Evolutionary conservation across 2,797 vertebrate species (phyloP).

Genomic region (Lateolabrax maculatus): DNA sequence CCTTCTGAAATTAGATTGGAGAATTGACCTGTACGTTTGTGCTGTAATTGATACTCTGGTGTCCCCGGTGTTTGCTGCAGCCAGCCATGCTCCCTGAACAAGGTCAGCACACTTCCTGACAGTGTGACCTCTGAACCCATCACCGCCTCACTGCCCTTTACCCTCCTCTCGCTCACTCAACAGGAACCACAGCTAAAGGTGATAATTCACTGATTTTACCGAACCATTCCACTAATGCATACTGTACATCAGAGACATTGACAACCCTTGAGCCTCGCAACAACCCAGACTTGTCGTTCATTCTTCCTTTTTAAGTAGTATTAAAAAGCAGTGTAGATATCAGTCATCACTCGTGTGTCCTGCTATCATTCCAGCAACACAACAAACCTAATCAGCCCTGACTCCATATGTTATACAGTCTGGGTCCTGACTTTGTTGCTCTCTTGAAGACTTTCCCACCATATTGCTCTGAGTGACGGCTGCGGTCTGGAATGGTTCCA

Average conservation of each 20-base stretch:
- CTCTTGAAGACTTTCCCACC: slow-evolving; percentile 75
- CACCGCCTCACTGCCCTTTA: neutral
- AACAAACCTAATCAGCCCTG: slow-evolving; percentile 40
- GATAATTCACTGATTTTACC: slow-evolving; percentile 9
- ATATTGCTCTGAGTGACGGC: slow-evolving; percentile 69
- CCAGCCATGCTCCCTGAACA: neutral
- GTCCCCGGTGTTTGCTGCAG: slow-evolving; percentile 5
- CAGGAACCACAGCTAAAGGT: neutral
- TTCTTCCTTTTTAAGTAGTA: slow-evolving; percentile 25
- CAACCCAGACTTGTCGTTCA: neutral
- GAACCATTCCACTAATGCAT: neutral
- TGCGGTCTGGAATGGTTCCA: slow-evolving; percentile 76
- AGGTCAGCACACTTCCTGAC: slow-evolving; percentile 44
- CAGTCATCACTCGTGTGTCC: slow-evolving; percentile 33
- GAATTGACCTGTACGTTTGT: slow-evolving; percentile 3
- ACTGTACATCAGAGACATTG: neutral
- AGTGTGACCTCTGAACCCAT: slow-evolving; percentile 47
- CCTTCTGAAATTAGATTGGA: neutral
- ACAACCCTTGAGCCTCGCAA: neutral
- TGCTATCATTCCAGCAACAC: slow-evolving; percentile 49
- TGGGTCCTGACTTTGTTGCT: slow-evolving; percentile 61
- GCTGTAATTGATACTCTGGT: slow-evolving; percentile 28
- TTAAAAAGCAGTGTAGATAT: slow-evolving; percentile 14
- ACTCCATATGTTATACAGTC: slow-evolving; percentile 60
- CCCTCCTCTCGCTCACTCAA: neutral